Percentiles rank a stretch among this genome's conserved stretches.
These are phyloP conservation scores for Endomychus coccineus DNA, from an alignment of 2,888 invertebrate species.

Conservation along the genomic window DNA sequence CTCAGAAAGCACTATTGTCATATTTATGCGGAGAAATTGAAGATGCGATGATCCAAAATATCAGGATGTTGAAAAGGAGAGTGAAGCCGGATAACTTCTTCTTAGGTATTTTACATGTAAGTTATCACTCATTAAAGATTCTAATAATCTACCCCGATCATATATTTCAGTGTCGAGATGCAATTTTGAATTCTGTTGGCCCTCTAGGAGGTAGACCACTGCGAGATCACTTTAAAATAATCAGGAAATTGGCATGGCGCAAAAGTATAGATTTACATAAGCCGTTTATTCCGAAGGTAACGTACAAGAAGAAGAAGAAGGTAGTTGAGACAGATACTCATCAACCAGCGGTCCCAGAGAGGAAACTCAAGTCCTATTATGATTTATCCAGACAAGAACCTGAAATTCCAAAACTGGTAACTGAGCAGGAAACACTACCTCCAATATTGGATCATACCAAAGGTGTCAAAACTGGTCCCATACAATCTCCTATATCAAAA, in stretches of 20 bases:
- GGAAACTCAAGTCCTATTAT: too few relatives aligned
- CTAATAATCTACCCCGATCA: too few relatives aligned
- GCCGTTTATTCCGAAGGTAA: conserved; percentile 30
- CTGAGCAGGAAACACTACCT: too few relatives aligned
- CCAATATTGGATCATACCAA: too few relatives aligned
- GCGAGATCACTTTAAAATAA: conserved; percentile 40
- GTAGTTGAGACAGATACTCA: conserved; percentile 17
- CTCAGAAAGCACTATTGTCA: background rate
- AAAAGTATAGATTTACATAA: conserved; percentile 32
- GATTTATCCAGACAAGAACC: background rate
- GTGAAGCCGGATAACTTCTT: background rate
- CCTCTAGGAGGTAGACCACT: conserved; percentile 38
- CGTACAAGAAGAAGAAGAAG: conserved; percentile 28
- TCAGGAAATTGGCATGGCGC: conserved; percentile 40
- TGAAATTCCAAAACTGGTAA: background rate
- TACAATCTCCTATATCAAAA: too few relatives aligned
- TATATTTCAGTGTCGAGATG: conserved; percentile 38
- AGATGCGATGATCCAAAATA: background rate
- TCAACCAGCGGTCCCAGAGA: conserved; percentile 20
- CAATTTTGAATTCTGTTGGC: conserved; percentile 41
- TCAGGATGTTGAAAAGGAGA: background rate
- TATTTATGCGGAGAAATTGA: background rate
- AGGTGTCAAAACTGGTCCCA: too few relatives aligned
- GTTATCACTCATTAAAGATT: too few relatives aligned
- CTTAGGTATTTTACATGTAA: background rate